Percentiles rank a stretch among this genome's conserved stretches.
phyloP scores from a whole-genome alignment of 2,888 invertebrate species.

The Drosophila rellima region DNA sequence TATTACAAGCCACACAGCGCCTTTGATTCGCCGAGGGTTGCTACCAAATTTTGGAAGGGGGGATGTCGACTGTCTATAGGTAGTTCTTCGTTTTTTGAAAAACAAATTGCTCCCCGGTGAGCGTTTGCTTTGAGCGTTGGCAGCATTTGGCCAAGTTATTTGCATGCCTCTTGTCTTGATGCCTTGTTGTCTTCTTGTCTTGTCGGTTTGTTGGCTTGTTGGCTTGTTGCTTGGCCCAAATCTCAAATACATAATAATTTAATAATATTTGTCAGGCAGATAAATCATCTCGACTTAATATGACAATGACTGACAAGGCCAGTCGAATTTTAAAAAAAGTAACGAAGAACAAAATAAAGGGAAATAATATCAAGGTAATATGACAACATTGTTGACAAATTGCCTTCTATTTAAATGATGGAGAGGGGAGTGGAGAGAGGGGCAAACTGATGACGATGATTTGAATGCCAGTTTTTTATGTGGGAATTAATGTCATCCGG shows the following conservation, averaged over 20 bases:
- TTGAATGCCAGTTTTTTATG: constrained; percentile 12
- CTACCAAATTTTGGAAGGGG: neutral
- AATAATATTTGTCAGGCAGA: constrained; percentile 84
- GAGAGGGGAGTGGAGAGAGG: constrained; percentile 11
- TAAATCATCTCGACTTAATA: constrained; percentile 82
- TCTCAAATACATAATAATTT: constrained; percentile 78
- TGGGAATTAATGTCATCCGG: constrained; percentile 73
- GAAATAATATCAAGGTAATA: constrained; percentile 72
- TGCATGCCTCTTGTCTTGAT: constrained; percentile 69
- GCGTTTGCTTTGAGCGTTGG: constrained; percentile 51
- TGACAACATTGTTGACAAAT: constrained; percentile 79
- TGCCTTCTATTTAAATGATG: constrained; percentile 29
- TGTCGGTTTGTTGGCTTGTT: constrained; percentile 1
- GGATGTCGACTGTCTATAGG: constrained; percentile 41
- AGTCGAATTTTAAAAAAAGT: constrained; percentile 26
- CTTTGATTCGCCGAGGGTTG: constrained; percentile 64
- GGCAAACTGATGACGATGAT: constrained; percentile 10
- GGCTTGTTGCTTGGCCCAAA: constrained; percentile 26
- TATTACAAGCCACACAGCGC: constrained; percentile 65
- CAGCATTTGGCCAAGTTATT: constrained; percentile 68
- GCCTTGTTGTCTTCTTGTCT: constrained; percentile 4
- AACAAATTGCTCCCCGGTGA: constrained; percentile 78
- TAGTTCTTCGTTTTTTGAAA: constrained; percentile 39
- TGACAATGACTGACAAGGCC: constrained; percentile 73
- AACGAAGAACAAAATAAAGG: constrained; percentile 12